Conservation (phyloP, 2,797 vertebrate genomes). For the Dendrocincla tyrannina region DNA sequence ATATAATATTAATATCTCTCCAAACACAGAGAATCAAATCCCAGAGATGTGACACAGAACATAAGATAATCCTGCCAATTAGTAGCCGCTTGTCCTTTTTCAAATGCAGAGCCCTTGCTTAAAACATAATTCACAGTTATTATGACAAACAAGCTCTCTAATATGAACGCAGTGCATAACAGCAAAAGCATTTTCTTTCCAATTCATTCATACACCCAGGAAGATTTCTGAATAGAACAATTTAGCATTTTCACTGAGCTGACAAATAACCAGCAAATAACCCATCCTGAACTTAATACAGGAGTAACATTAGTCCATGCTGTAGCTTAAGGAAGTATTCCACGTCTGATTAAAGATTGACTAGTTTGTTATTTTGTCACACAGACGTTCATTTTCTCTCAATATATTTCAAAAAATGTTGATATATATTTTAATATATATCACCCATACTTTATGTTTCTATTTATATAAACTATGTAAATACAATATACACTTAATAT, state of each 20-base stretch:
- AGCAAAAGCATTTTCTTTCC: background rate
- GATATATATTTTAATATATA: background rate
- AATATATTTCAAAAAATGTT: background rate
- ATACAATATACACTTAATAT: background rate
- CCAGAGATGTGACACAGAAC: background rate
- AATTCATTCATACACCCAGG: background rate
- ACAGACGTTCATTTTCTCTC: background rate
- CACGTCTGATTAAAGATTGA: background rate
- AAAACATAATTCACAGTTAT: background rate
- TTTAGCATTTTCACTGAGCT: background rate
- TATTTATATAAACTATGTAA: background rate
- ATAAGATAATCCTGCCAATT: background rate
- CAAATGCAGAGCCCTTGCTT: background rate
- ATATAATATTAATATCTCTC: background rate
- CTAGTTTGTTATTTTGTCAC: background rate
- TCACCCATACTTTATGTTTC: background rate
- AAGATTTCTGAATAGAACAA: background rate
- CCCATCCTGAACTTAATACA: background rate
- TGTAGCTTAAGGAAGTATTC: background rate
- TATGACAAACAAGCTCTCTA: background rate
- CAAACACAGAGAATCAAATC: background rate
- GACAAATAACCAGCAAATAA: background rate
- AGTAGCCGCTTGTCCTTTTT: background rate
- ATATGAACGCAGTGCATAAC: accelerated
- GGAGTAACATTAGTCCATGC: background rate